phyloP scores from a whole-genome alignment of 1,140 invertebrate genomes.

The Cyclargus thomasi region DNA sequence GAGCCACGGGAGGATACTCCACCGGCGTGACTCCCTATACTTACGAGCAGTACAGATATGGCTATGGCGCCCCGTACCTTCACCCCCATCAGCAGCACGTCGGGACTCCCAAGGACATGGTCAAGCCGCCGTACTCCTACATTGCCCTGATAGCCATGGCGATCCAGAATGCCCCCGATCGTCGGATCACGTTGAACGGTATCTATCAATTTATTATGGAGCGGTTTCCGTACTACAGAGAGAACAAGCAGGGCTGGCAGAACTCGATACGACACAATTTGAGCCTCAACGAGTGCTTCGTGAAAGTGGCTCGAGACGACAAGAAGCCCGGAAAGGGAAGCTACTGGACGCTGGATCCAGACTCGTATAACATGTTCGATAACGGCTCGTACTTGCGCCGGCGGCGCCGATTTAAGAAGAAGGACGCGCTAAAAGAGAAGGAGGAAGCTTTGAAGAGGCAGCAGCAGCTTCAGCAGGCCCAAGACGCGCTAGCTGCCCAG shows the following conservation, averaged over 20 bases:
- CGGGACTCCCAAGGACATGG: conserved; percentile 86
- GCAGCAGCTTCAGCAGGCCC: conserved; percentile 75
- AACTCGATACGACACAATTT: conserved; percentile 98
- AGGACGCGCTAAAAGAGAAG: conserved; percentile 91
- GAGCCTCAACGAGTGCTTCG: conserved; percentile 98
- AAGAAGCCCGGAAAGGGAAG: conserved; percentile 98
- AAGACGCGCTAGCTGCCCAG: conserved; percentile 69
- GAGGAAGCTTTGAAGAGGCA: conserved; percentile 90
- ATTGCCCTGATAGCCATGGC: conserved; percentile 99
- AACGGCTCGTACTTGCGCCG: conserved; percentile 96
- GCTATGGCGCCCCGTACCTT: conserved; percentile 79
- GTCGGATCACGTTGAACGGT: conserved; percentile 96
- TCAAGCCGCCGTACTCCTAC: conserved; percentile 98
- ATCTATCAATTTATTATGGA: conserved; percentile 99
- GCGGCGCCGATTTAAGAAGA: conserved; percentile 95
- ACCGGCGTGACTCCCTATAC: conserved; percentile 76
- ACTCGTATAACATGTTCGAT: conserved; percentile 99
- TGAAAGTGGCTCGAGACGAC: conserved; percentile 93
- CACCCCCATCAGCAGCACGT: conserved; percentile 84
- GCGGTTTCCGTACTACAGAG: conserved; percentile 97
- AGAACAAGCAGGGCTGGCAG: conserved; percentile 97
- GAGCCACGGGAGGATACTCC: conserved; percentile 64
- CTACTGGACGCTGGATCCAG: conserved; percentile 98
- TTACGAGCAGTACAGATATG: conserved; percentile 86
- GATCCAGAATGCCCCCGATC: conserved; percentile 94